These are phyloP conservation scores for Podarcis cretensis DNA, from an alignment of 2,113 vertebrate species.

Conservation along the genomic window DNA sequence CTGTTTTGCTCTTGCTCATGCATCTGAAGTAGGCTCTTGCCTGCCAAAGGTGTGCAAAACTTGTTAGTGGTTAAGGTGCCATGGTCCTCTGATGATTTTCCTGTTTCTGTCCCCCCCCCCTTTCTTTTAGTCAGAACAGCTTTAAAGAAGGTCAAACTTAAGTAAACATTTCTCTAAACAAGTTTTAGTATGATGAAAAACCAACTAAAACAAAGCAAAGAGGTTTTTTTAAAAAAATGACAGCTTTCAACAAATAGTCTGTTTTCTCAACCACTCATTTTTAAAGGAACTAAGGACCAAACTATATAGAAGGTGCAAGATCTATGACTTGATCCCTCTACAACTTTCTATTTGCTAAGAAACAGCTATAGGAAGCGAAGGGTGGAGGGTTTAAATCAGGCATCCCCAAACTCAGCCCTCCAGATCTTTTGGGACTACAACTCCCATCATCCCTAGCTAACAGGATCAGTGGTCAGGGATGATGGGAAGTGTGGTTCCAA, in stretches of 20 bases:
- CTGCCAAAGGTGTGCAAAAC: background rate
- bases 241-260: background rate
- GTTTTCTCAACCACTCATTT: background rate
- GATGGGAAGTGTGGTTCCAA: no score
- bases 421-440: no score
- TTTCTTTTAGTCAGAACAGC: background rate
- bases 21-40: background rate
- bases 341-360: background rate
- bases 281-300: background rate
- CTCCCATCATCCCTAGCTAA: no score
- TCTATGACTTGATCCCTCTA: background rate
- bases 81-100: background rate
- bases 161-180: background rate
- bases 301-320: background rate
- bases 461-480: no score
- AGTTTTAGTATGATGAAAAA: background rate
- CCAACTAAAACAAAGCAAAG: background rate
- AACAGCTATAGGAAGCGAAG: background rate
- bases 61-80: background rate
- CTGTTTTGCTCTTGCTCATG: background rate
- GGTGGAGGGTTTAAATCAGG: background rate
- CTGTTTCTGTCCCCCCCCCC: no score
- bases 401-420: no score
- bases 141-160: background rate
- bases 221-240: background rate